These are phyloP conservation scores for Cheirogaleus major DNA, from an alignment of 2,797 vertebrate genomes.

Conservation along the genomic window DNA sequence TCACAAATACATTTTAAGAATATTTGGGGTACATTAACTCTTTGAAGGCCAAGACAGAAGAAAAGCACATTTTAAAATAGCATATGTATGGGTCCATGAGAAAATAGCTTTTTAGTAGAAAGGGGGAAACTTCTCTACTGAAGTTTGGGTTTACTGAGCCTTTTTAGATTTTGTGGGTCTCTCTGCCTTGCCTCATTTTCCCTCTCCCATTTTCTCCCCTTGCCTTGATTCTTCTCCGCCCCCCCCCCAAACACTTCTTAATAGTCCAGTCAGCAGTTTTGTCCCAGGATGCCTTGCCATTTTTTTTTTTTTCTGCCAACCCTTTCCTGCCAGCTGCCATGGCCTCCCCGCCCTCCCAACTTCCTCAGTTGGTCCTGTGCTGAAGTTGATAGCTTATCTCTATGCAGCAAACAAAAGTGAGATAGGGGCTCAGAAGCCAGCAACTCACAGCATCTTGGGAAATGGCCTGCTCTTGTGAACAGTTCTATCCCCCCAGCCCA, in stretches of 20 bases:
- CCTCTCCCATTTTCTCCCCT: neutral
- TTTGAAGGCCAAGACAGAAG: neutral
- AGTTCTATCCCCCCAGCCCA: neutral
- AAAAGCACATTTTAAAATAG: constrained; percentile 10
- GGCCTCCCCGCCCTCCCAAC: neutral
- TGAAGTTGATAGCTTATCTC: constrained; percentile 69
- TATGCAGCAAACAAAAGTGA: constrained; percentile 29
- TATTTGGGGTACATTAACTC: constrained; percentile 32
- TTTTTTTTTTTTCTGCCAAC: neutral
- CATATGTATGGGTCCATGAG: neutral
- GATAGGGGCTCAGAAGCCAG: constrained; percentile 52
- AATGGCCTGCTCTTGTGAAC: neutral
- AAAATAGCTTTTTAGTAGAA: neutral
- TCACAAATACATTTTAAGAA: neutral
- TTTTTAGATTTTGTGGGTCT: neutral
- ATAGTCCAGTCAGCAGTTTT: constrained; percentile 58
- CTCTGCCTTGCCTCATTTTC: neutral
- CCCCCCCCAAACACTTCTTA: neutral
- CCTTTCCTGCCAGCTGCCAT: constrained; percentile 46
- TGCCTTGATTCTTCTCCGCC: neutral
- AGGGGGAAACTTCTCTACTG: neutral
- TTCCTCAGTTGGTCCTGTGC: constrained; percentile 68
- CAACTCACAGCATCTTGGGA: constrained; percentile 59
- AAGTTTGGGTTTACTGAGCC: neutral
- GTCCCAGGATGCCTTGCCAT: neutral